Conservation (phyloP, 92 coral and sea anemone species). For the Pocillopora grandis region DNA sequence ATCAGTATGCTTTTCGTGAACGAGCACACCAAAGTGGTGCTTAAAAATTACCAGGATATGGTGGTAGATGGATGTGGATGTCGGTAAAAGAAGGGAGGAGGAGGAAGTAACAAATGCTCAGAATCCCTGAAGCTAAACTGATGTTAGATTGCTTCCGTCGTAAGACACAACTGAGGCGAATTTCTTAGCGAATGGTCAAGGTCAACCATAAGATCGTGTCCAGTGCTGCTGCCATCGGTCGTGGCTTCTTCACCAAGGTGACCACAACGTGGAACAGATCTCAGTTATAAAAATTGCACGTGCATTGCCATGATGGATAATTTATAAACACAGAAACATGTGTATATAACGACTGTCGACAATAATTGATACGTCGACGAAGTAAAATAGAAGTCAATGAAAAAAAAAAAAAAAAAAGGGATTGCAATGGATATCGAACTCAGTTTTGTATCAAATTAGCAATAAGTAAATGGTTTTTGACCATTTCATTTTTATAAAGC, state of each 20-base stretch:
- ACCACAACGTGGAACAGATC: slow-evolving; percentile 14
- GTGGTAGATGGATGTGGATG: slow-evolving; percentile 96
- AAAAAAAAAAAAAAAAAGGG: neutral
- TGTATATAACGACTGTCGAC: slow-evolving; percentile 28
- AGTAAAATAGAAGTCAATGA: slow-evolving; percentile 10
- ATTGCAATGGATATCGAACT: slow-evolving; percentile 21
- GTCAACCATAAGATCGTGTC: slow-evolving; percentile 13
- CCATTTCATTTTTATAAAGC: slow-evolving; percentile 12
- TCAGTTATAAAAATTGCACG: neutral
- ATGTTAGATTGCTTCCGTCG: slow-evolving; percentile 5
- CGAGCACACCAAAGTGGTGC: slow-evolving; percentile 71
- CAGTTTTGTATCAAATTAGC: slow-evolving; percentile 22
- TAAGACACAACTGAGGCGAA: slow-evolving; percentile 17
- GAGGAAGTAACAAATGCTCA: neutral
- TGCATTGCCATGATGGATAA: slow-evolving; percentile 25
- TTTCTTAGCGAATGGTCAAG: slow-evolving; percentile 4
- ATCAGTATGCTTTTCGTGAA: slow-evolving; percentile 81
- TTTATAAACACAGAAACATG: slow-evolving; percentile 19
- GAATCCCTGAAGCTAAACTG: slow-evolving; percentile 11
- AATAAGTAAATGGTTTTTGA: slow-evolving; percentile 2
- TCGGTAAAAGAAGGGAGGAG: slow-evolving; percentile 46
- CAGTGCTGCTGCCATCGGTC: slow-evolving; percentile 13
- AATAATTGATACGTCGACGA: slow-evolving; percentile 30
- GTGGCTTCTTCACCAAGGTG: neutral
- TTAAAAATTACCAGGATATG: slow-evolving; percentile 93